Conservation (phyloP, 1,140 invertebrate species). For the Pseudomyrmex concolor region DNA sequence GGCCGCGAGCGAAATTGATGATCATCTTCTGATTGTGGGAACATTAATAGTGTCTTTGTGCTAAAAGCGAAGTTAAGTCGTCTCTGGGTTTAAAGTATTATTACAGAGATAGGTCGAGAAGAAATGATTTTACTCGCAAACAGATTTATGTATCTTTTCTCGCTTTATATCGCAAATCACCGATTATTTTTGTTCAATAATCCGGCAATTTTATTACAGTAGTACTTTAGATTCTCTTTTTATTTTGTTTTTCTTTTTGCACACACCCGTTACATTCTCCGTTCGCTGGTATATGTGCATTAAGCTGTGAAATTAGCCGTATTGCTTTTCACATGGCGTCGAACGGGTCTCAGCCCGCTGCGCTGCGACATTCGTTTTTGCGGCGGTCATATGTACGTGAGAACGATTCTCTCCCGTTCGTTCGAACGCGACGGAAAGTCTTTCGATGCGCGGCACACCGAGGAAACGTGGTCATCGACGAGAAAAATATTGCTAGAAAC, state of each 20-base stretch:
- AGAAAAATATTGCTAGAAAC: slow-evolving; percentile 54
- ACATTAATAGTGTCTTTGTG: slow-evolving; percentile 11
- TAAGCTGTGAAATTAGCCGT: not conserved
- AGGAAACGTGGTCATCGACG: slow-evolving; percentile 22
- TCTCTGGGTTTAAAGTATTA: slow-evolving; percentile 6
- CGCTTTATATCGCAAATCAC: not conserved
- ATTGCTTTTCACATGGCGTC: slow-evolving; percentile 17
- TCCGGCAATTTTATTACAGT: no score
- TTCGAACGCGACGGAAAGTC: slow-evolving; percentile 19
- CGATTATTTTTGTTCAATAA: not conserved
- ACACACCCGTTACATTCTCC: not conserved
- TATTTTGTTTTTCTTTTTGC: not conserved
- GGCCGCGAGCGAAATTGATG: slow-evolving; percentile 30
- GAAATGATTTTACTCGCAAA: not conserved
- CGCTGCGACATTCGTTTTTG: slow-evolving; percentile 7
- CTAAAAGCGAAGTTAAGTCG: not conserved
- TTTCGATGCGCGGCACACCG: slow-evolving; percentile 22
- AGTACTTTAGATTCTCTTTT: not conserved
- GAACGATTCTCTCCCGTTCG: slow-evolving; percentile 23
- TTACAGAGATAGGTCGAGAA: not conserved
- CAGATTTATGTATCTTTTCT: not conserved
- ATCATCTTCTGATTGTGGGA: not conserved
- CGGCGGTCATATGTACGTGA: slow-evolving; percentile 3
- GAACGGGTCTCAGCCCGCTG: slow-evolving; percentile 2
- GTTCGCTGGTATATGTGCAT: not conserved